Evolutionary conservation across 2,797 vertebrate genomes (phyloP), one percentile per base, ranked within the genome.

Genomic region (Graptemys geographica): DNA sequence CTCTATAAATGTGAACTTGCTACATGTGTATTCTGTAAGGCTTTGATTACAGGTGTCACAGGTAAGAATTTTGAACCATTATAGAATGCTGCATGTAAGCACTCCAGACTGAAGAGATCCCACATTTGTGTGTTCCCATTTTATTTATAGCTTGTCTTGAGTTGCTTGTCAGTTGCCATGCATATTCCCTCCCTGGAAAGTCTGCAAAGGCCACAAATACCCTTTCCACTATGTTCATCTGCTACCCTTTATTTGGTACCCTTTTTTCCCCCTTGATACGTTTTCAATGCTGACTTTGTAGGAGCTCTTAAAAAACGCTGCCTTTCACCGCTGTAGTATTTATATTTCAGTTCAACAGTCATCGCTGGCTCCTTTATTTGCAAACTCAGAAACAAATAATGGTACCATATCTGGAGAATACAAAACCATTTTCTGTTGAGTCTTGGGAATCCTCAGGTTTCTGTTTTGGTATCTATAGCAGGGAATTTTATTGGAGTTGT

Each of bases 71-170:
- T 97, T 91, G 87, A 96, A 97, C 94, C 90, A 69, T 97, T 98
- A 86, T 95, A 98, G 98, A 98, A 98, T 98, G 98, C 98, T 98
- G 98, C 98, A 98, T 99, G 98, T 96, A 94, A 97, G 89, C 97
- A 81, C 91, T 96, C 78, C 89, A 94, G 94, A 97, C 88, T 96
- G 92, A 97, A 97, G 94, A 84, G 96, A 97, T 92, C 96, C 97
- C 86, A 87, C 95, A 90, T 96, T 97, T 97, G 95, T 96, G 96
- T 96, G 96, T 98, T 96, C 94, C 82, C 88, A 56, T 93, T 98
- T 98, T 96, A 97, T 97, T 97, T 97, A 94, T 94, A 86, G 97
- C 97, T 98, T 98, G 95, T 97, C 90, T 98, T 98, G 89, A 97
- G 97, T 98, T 98, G 97, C 96, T 97, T 95, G 98, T 98, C 93